Conservation (phyloP, 2,888 invertebrate genomes). For the Slavum lentiscoides region DNA sequence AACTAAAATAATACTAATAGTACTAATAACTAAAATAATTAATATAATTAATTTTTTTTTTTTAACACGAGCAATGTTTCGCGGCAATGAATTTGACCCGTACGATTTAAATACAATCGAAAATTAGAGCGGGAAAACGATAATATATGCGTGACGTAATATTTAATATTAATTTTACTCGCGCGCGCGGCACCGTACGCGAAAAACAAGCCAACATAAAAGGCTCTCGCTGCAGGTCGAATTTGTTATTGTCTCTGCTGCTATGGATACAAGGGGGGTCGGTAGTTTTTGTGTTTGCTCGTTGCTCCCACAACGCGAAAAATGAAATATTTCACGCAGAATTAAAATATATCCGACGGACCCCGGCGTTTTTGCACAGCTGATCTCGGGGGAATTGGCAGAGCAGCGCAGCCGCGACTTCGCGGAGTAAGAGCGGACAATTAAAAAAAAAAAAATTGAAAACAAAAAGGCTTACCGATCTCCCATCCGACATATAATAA, state of each 20-base stretch:
- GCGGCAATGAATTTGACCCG: too few species aligned
- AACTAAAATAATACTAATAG: too few species aligned
- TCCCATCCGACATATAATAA: background rate
- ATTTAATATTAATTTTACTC: conserved; percentile 13
- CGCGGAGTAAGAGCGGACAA: background rate
- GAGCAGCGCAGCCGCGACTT: background rate
- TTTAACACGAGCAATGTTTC: too few species aligned
- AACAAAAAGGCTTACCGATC: background rate
- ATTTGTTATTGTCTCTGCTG: conserved; percentile 46
- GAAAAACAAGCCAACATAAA: background rate
- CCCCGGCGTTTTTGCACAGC: conserved; percentile 28
- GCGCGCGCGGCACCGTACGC: background rate
- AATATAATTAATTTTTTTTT: too few species aligned
- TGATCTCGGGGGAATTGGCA: conserved; percentile 29
- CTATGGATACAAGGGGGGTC: conserved; percentile 46
- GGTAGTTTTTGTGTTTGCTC: conserved; percentile 1
- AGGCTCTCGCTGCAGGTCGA: background rate
- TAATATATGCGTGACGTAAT: background rate
- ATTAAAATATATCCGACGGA: conserved; percentile 30
- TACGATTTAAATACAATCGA: background rate
- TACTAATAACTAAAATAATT: too few species aligned
- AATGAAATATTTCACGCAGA: conserved; percentile 38
- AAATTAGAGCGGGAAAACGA: background rate
- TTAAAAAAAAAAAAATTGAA: conserved; percentile 34
- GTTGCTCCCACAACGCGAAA: conserved; percentile 5